Evolutionary conservation across 2,113 vertebrate species (phyloP).

Genomic region (Gymnogyps californianus): DNA sequence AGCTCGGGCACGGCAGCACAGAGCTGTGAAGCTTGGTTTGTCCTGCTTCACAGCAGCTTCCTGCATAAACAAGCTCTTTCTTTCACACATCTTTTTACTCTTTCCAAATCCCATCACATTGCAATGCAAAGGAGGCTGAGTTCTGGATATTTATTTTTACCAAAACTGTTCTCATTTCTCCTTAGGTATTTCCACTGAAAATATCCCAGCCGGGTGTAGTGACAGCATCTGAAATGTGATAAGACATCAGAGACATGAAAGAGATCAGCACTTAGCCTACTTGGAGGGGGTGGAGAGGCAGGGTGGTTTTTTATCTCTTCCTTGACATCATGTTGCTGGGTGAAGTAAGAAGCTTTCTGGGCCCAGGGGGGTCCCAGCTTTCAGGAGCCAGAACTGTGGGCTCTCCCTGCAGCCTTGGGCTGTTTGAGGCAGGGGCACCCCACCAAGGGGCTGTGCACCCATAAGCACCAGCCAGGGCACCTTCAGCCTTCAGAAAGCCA

Average conservation of each 20-base stretch:
- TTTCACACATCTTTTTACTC: not conserved
- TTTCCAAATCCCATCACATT: not conserved
- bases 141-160: conserved; percentile 7
- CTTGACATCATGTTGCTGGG: not conserved
- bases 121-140: conserved; percentile 7
- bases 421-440: not conserved
- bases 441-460: not conserved
- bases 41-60: conserved; percentile 35
- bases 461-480: not conserved
- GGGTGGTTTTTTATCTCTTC: not conserved
- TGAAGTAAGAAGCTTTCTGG: not conserved
- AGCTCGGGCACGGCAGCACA: not conserved
- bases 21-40: not conserved
- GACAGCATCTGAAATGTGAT: conserved; percentile 27
- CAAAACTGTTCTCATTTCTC: conserved; percentile 11
- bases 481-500: not conserved
- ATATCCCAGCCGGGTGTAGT: not conserved
- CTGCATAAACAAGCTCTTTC: not conserved
- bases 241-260: conserved; percentile 24
- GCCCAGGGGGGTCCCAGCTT: not conserved
- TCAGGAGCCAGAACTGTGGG: not conserved
- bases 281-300: not conserved
- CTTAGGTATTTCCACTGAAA: conserved; percentile 29
- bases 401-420: not conserved
- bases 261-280: not conserved